Evolutionary conservation across 2,888 invertebrate species (phyloP), one percentile per base, ranked within the genome.

Genomic region (Automeris io): DNA sequence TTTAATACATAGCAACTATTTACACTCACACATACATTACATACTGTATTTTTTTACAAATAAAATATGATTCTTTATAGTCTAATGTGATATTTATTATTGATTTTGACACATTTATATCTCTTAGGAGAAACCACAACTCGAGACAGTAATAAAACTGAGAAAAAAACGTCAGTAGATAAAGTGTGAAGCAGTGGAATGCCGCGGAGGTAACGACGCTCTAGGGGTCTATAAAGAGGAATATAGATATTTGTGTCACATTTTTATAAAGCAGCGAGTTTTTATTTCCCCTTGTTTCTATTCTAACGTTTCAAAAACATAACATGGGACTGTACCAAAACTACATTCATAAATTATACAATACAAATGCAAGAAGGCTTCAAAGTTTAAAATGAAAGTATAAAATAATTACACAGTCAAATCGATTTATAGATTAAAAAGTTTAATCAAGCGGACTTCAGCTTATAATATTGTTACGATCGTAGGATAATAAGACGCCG

Each of bases 91-190:
- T 75, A 68, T 67, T 66, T 69, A 67, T 66, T 70, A 70, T 74
- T 72, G 60, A 70, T 61, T 68, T 63, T 61, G 50, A 47, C 48
- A 50, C 51, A 54, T 51, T 41, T 2, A 46, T 59, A 55, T 53
- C 69, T 54, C 49, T 7, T 18, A 57, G 51, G 61, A 61, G 44
- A 47, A 58, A 59, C 62, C 58, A 54, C 58, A 51, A 56, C 38
- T 51, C 45, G 59, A 47, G 63, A 67, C 62, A 61, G 59, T 69
- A 74, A 73, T 70, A 61, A 66, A 68, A 68, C 58, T 51, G 59
- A 57, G 58, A 68, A 73, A 67, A 73, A 67, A 61, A 51, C 55
- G 51, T 56, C n/a, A 22, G 19, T 41, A 61, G 57, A 69, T 53
- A 66, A 64, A 67, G 57, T 58, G 60, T 55, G 43, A 53, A 57